phyloP scores from a whole-genome alignment of 2,888 invertebrate genomes.

The Drosophila quasianomalipes region DNA sequence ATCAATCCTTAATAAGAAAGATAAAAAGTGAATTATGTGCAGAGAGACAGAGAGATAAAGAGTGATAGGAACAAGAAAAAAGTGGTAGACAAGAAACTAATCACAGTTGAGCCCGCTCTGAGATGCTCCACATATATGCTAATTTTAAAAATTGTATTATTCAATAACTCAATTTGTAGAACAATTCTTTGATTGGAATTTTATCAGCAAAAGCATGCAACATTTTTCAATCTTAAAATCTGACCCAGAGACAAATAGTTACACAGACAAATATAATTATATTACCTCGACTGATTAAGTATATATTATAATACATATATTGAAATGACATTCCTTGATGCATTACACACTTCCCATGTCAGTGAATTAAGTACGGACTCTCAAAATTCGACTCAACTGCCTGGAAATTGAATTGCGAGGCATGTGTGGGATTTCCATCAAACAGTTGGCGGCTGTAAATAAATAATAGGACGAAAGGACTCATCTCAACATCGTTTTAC shows the following conservation, averaged over 20 bases:
- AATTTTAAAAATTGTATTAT: neutral
- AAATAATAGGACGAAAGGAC: conserved; percentile 52
- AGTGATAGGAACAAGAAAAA: neutral
- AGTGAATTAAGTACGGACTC: neutral
- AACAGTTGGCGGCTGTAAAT: conserved; percentile 43
- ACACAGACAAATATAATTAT: neutral
- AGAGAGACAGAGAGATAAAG: neutral
- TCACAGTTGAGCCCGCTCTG: neutral
- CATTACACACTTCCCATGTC: neutral
- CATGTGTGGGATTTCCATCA: conserved; percentile 35
- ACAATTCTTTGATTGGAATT: neutral
- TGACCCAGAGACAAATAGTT: neutral
- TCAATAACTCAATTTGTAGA: neutral
- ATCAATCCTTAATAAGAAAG: neutral
- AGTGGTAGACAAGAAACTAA: neutral
- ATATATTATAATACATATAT: neutral
- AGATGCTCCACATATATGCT: neutral
- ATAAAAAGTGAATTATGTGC: neutral
- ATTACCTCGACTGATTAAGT: neutral
- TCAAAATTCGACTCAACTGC: neutral
- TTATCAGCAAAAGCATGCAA: neutral
- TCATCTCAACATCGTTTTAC: conserved; percentile 15
- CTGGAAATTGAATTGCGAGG: conserved; percentile 57
- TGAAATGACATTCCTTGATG: neutral
- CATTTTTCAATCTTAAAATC: neutral